These are phyloP conservation scores for Tyria jacobaeae DNA, from an alignment of 2,888 invertebrate species.

Conservation along the genomic window DNA sequence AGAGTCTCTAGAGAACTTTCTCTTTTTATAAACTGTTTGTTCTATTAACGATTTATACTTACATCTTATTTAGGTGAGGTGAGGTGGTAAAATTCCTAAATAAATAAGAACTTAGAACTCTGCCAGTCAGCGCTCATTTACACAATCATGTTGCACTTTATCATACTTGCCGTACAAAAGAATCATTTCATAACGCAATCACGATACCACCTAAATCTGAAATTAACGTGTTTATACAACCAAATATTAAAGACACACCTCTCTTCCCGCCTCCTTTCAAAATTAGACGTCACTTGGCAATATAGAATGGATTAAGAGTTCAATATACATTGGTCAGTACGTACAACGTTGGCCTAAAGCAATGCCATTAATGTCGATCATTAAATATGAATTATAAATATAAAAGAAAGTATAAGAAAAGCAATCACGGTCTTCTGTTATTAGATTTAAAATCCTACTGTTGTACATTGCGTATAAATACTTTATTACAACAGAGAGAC, in stretches of 20 bases:
- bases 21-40: neutral
- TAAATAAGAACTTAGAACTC: constrained; percentile 35
- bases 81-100: too few species aligned
- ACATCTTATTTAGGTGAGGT: neutral
- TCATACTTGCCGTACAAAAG: constrained; percentile 73
- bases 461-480: constrained; percentile 42
- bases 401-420: constrained; percentile 83
- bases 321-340: constrained; percentile 57
- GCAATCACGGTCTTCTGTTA: constrained; percentile 80
- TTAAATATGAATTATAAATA: constrained; percentile 86
- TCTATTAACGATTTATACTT: neutral
- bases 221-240: constrained; percentile 81
- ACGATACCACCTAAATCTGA: constrained; percentile 84
- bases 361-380: constrained; percentile 84
- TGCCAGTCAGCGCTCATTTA: constrained; percentile 69
- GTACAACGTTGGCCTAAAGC: constrained; percentile 71
- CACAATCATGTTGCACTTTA: constrained; percentile 77
- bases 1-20: neutral
- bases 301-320: constrained; percentile 56
- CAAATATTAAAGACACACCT: constrained; percentile 51
- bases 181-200: constrained; percentile 77
- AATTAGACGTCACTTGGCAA: constrained; percentile 27
- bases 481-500: neutral
- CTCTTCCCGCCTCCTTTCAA: constrained; percentile 37
- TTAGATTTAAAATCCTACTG: constrained; percentile 79